A percentile compares a stretch with the other conserved stretches of the same genome.
Evolutionary conservation across 1,140 invertebrate species (phyloP).

Genomic region (Drosophila eugracilis): DNA sequence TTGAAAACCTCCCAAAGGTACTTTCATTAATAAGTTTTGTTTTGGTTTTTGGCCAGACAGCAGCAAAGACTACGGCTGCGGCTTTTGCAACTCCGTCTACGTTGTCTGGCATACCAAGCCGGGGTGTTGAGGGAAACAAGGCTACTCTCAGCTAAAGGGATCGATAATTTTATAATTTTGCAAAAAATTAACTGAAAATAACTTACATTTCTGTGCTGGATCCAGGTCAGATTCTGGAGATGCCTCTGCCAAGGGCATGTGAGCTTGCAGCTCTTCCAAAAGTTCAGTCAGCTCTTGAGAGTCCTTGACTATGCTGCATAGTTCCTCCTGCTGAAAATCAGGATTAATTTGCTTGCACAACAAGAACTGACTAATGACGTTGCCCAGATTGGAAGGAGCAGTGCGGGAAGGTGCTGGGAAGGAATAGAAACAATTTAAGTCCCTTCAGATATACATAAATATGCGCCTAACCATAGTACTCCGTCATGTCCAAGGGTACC

Average conservation of each 20-base stretch:
- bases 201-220: constrained; percentile 45
- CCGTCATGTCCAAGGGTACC: constrained; percentile 95
- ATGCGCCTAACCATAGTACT: constrained; percentile 92
- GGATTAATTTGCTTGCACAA: constrained; percentile 94
- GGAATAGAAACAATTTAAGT: too few species aligned
- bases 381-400: constrained; percentile 94
- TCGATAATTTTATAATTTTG: not conserved
- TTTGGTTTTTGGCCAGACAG: constrained; percentile 39
- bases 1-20: not conserved
- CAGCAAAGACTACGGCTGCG: constrained; percentile 70
- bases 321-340: constrained; percentile 95
- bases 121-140: constrained; percentile 52
- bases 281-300: constrained; percentile 91
- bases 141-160: constrained; percentile 42
- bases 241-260: constrained; percentile 89
- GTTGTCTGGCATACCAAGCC: constrained; percentile 61
- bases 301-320: constrained; percentile 94
- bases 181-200: not conserved
- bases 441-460: too few species aligned
- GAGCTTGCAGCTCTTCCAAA: constrained; percentile 93
- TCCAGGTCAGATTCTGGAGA: constrained; percentile 20
- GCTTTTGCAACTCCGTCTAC: constrained; percentile 60
- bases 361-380: constrained; percentile 94
- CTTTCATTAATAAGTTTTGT: constrained; percentile 33
- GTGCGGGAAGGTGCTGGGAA: constrained; percentile 90